Conservation (phyloP, 2,888 invertebrate species). For the Linnaemya tessellans region DNA sequence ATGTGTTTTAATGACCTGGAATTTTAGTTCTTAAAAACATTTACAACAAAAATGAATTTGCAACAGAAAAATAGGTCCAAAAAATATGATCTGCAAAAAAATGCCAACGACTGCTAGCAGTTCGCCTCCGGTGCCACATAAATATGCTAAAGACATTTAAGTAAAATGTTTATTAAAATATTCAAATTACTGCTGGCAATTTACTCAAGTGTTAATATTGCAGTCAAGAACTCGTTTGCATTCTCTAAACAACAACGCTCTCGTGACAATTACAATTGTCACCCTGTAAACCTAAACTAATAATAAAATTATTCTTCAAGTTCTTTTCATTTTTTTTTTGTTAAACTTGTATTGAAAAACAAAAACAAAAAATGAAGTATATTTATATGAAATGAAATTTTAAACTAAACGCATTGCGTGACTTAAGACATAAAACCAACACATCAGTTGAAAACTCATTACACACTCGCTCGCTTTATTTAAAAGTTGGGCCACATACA, state of each 20-base stretch:
- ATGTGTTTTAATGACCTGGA: too few relatives aligned
- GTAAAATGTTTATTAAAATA: conserved; percentile 30
- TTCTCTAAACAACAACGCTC: conserved; percentile 26
- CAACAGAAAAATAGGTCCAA: conserved; percentile 3
- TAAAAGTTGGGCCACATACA: conserved; percentile 38
- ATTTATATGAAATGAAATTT: conserved; percentile 18
- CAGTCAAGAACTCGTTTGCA: conserved; percentile 45
- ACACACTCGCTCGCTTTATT: conserved; percentile 53
- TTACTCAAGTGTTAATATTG: conserved; percentile 49
- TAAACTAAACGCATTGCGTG: conserved; percentile 70
- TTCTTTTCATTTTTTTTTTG: not conserved
- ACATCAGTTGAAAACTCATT: conserved; percentile 66
- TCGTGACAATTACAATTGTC: conserved; percentile 68
- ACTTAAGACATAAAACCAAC: conserved; percentile 69
- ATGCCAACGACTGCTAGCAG: conserved; percentile 7
- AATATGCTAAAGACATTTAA: not conserved
- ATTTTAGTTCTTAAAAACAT: too few relatives aligned
- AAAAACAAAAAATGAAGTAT: not conserved
- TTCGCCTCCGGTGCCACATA: conserved; percentile 4
- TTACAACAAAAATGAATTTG: not conserved
- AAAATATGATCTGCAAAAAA: not conserved
- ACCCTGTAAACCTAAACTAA: conserved; percentile 66
- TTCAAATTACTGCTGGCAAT: conserved; percentile 49
- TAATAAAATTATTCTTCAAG: conserved; percentile 48
- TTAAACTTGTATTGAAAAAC: not conserved